These are phyloP conservation scores for Pseudomyrmex dendroicus DNA, from an alignment of 1,140 invertebrate species.

Conservation along the genomic window DNA sequence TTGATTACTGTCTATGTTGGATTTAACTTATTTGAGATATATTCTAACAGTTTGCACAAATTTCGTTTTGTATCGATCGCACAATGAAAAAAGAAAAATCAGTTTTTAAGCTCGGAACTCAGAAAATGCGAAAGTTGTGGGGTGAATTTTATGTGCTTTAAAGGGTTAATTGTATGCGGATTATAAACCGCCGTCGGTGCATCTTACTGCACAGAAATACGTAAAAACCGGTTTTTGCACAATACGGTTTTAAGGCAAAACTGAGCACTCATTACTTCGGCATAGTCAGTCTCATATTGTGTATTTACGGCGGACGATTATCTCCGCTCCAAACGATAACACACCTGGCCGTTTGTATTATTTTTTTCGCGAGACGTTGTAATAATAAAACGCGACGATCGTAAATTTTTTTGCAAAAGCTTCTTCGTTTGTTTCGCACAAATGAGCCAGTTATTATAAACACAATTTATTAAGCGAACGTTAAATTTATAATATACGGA, in stretches of 20 bases:
- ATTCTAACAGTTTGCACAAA: no score
- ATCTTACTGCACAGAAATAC: constrained; percentile 1
- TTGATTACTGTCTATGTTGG: no score
- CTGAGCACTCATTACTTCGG: constrained; percentile 20
- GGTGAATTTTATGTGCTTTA: no score
- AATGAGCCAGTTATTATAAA: background rate
- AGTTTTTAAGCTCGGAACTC: no score
- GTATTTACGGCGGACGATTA: constrained; percentile 33
- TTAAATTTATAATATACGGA: constrained; percentile 15
- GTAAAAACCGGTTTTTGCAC: constrained; percentile 37
- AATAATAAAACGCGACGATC: constrained; percentile 15
- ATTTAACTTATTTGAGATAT: no score
- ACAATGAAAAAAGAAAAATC: no score
- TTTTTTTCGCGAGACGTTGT: constrained; percentile 14
- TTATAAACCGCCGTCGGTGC: background rate
- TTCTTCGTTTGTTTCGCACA: background rate
- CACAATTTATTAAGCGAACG: background rate
- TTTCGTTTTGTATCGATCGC: no score
- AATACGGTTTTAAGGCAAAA: constrained; percentile 29
- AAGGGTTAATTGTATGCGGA: constrained; percentile 6
- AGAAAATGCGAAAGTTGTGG: no score
- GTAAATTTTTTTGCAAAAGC: constrained; percentile 6
- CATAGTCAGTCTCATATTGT: constrained; percentile 20
- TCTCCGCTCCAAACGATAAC: constrained; percentile 21
- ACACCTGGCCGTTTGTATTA: background rate